A percentile compares a stretch with the other conserved stretches of the same genome.
phyloP scores from a whole-genome alignment of 2,113 vertebrate species.

The Zosterops pallidus region DNA sequence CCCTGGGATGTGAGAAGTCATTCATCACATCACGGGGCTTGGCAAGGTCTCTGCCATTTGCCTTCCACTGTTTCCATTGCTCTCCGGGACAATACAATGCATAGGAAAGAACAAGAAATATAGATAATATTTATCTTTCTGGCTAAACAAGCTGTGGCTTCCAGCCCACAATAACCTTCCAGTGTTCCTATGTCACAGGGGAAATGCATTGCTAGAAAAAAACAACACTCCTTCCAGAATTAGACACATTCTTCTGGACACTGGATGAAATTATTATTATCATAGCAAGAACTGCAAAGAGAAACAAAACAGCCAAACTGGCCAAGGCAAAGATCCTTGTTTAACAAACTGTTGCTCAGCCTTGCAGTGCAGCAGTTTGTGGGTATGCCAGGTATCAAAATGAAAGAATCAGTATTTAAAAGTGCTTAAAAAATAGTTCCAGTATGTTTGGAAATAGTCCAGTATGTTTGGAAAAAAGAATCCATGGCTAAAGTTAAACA shows the following conservation, averaged over 20 bases:
- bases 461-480: neutral
- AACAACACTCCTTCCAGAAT: constrained; percentile 39
- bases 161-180: neutral
- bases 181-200: neutral
- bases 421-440: neutral
- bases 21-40: constrained; percentile 1
- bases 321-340: neutral
- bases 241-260: constrained; percentile 1
- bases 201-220: neutral
- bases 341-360: neutral
- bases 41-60: neutral
- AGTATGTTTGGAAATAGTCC: neutral
- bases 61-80: constrained; percentile 43
- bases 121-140: constrained; percentile 62
- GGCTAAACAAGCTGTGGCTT: constrained; percentile 5
- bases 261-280: neutral
- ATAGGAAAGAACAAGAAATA: constrained; percentile 60
- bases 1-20: constrained; percentile 49
- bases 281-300: neutral
- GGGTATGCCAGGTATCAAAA: neutral
- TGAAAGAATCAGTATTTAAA: neutral
- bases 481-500: neutral
- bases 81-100: constrained; percentile 44
- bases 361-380: neutral
- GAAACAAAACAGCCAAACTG: neutral